These are phyloP conservation scores for Amphiprion percula DNA, from an alignment of 2,113 vertebrate genomes.

Conservation along the genomic window DNA sequence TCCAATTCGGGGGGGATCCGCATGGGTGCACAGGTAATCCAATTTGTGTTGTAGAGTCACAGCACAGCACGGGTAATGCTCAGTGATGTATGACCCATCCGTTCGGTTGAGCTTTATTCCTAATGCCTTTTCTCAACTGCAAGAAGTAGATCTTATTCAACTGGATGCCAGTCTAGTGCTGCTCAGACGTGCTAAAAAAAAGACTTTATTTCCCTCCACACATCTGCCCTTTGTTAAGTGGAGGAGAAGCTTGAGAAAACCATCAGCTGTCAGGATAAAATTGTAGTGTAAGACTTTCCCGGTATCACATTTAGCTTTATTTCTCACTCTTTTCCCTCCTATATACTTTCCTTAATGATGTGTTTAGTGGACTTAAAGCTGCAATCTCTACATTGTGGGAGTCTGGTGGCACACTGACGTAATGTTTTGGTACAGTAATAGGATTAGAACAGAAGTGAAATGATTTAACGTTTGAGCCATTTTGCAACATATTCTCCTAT, in stretches of 20 bases:
- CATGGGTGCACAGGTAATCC: constrained; percentile 72
- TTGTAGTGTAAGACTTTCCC: neutral
- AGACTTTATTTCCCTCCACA: constrained; percentile 8
- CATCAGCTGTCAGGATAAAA: constrained; percentile 10
- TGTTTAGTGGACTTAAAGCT: neutral
- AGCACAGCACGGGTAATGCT: constrained; percentile 64
- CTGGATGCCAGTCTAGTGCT: constrained; percentile 31
- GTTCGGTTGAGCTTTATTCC: constrained; percentile 62
- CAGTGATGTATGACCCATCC: constrained; percentile 73
- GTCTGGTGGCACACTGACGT: no score
- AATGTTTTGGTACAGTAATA: no score
- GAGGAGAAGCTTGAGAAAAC: constrained; percentile 13
- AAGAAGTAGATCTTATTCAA: constrained; percentile 48
- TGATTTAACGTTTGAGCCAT: no score
- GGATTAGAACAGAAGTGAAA: no score
- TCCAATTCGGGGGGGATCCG: constrained; percentile 44
- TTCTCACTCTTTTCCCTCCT: neutral
- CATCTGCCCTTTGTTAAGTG: constrained; percentile 16
- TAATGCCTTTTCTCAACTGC: constrained; percentile 51
- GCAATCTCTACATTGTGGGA: neutral
- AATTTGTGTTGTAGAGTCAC: constrained; percentile 72
- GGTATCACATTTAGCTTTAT: neutral
- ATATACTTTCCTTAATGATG: neutral
- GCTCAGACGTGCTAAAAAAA: neutral
- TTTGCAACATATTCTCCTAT: no score